These are phyloP conservation scores for Acarapis woodi DNA, from an alignment of 1,140 invertebrate genomes.

Conservation along the genomic window DNA sequence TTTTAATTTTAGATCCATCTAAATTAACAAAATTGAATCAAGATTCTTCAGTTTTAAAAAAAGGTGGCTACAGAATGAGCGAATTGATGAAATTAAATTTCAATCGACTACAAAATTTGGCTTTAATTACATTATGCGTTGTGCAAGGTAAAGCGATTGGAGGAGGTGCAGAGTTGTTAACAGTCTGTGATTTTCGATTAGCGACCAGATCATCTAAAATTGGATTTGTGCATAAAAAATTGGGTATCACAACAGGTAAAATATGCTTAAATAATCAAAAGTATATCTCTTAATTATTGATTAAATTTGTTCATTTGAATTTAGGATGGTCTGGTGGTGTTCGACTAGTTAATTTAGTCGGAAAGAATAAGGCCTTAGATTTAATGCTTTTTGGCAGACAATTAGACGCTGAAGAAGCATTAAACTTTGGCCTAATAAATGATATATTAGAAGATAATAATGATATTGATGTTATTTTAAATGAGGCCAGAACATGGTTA, in stretches of 20 bases:
- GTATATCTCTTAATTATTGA: not conserved
- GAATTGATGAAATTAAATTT: slow-evolving; percentile 23
- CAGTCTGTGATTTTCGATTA: slow-evolving; percentile 18
- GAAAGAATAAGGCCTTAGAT: slow-evolving; percentile 15
- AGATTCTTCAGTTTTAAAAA: too few relatives aligned
- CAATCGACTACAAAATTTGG: slow-evolving; percentile 20
- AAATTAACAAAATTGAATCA: slow-evolving; percentile 16
- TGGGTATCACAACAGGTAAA: slow-evolving; percentile 14
- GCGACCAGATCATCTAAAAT: slow-evolving; percentile 14
- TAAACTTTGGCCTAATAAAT: slow-evolving; percentile 15
- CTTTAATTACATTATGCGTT: slow-evolving; percentile 19
- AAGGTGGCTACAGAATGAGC: slow-evolving; percentile 21
- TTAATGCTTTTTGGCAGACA: slow-evolving; percentile 14
- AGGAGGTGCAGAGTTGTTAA: slow-evolving; percentile 19
- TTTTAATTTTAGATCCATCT: too few relatives aligned
- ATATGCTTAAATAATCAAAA: not conserved
- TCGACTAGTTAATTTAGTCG: slow-evolving; percentile 16
- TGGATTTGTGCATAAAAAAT: slow-evolving; percentile 18
- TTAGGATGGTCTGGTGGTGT: slow-evolving; percentile 18
- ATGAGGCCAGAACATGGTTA: slow-evolving; percentile 18
- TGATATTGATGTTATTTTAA: slow-evolving; percentile 6
- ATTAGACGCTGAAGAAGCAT: slow-evolving; percentile 13
- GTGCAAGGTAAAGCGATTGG: slow-evolving; percentile 18
- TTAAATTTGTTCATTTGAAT: not conserved
- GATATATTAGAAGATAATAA: slow-evolving; percentile 10